Evolutionary conservation across 1,140 invertebrate species (phyloP).

Genomic region (Cecropterus lyciades): DNA sequence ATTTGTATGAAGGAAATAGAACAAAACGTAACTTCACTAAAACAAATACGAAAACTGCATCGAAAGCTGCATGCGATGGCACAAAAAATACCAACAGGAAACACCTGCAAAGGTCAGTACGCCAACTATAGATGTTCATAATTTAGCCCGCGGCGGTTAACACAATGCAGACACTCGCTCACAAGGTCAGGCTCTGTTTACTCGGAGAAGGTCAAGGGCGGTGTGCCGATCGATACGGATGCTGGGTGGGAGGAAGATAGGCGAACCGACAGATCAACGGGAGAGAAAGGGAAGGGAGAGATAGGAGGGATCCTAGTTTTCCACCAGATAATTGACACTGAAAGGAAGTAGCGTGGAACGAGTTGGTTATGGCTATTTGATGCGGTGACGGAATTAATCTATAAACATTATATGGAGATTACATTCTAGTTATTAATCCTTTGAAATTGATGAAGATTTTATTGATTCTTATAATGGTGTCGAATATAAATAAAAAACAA

Average conservation of each 20-base stretch:
- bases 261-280: not conserved
- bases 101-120: conserved; percentile 31
- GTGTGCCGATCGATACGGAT: conserved; percentile 66
- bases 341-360: conserved; percentile 25
- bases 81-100: conserved; percentile 20
- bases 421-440: no score
- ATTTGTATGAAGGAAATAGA: no score
- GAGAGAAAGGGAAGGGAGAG: conserved; percentile 8
- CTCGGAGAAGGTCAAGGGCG: conserved; percentile 65
- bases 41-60: conserved; percentile 18
- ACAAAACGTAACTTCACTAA: no score
- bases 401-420: no score
- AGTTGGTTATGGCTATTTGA: not conserved
- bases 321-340: conserved; percentile 25
- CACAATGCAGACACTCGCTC: conserved; percentile 30
- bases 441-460: no score
- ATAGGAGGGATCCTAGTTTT: conserved; percentile 25
- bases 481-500: no score
- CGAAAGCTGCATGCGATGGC: conserved; percentile 14
- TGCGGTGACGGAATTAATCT: not conserved
- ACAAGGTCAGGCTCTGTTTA: conserved; percentile 63
- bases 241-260: conserved; percentile 54
- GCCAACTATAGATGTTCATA: conserved; percentile 25
- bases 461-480: no score
- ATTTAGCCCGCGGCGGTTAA: conserved; percentile 31